phyloP scores from a whole-genome alignment of 1,140 invertebrate genomes.

The Drosophila sucinea region DNA sequence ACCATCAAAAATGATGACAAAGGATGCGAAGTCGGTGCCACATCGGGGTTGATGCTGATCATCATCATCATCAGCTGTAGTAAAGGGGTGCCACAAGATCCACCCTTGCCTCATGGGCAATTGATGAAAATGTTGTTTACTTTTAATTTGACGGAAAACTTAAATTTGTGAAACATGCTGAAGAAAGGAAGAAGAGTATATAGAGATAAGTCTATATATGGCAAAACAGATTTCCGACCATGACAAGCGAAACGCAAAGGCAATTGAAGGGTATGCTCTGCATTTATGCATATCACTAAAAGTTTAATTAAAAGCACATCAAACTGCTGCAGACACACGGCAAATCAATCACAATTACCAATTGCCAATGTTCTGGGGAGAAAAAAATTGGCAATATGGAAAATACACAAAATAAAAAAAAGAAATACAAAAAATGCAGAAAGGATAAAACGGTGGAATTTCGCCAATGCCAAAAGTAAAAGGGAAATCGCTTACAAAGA shows the following conservation, averaged over 20 bases:
- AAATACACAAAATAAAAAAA: slow-evolving; percentile 27
- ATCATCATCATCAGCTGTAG: background rate
- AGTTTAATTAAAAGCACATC: slow-evolving; percentile 77
- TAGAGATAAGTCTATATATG: background rate
- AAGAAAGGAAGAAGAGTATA: background rate
- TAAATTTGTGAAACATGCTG: slow-evolving; percentile 41
- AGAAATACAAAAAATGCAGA: slow-evolving; percentile 47
- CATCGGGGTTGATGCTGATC: slow-evolving; percentile 3
- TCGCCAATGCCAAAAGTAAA: slow-evolving; percentile 22
- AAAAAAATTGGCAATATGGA: slow-evolving; percentile 57
- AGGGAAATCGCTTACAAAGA: slow-evolving; percentile 20
- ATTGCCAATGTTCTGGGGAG: slow-evolving; percentile 24
- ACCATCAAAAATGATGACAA: slow-evolving; percentile 38
- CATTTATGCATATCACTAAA: slow-evolving; percentile 67
- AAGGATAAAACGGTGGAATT: slow-evolving; percentile 23
- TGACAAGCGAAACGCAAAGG: background rate
- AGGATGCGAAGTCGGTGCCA: slow-evolving; percentile 56
- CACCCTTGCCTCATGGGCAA: slow-evolving; percentile 40
- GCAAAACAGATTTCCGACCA: slow-evolving; percentile 37
- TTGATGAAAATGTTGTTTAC: slow-evolving; percentile 63
- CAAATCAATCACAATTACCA: slow-evolving; percentile 74
- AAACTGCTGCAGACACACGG: slow-evolving; percentile 62
- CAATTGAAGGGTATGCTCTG: slow-evolving; percentile 6
- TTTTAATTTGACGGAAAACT: slow-evolving; percentile 70
- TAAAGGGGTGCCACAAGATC: slow-evolving; percentile 21